These are phyloP conservation scores for Gymnorhina tibicen DNA, from an alignment of 2,113 vertebrate genomes.

Conservation along the genomic window DNA sequence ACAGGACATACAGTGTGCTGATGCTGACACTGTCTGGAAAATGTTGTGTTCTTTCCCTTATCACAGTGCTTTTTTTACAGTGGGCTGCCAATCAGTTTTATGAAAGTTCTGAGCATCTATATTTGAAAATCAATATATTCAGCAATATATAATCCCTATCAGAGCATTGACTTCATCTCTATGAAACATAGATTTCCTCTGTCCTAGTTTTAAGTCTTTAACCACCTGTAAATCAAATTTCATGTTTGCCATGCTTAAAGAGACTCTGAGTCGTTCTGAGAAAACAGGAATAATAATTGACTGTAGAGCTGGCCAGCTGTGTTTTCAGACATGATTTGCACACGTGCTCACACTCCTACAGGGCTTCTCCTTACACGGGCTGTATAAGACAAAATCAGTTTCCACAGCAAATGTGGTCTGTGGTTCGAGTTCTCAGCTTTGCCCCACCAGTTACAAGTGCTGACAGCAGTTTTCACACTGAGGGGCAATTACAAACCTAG, in stretches of 20 bases:
- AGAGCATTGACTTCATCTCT: not conserved
- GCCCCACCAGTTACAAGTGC: rapidly evolving
- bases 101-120: not conserved
- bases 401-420: not conserved
- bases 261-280: not conserved
- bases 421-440: not conserved
- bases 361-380: not conserved
- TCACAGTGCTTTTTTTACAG: not conserved
- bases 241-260: not conserved
- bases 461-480: not conserved
- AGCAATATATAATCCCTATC: not conserved
- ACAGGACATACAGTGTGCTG: not conserved
- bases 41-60: not conserved
- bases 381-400: not conserved
- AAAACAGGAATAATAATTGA: not conserved
- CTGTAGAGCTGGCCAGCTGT: not conserved
- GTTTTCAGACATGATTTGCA: not conserved
- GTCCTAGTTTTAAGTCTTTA: not conserved
- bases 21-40: not conserved
- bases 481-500: not conserved
- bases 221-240: not conserved
- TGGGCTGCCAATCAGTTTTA: not conserved
- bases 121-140: not conserved
- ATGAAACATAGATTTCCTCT: not conserved
- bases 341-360: rapidly evolving